These are phyloP conservation scores for Etheostoma spectabile DNA, from an alignment of 2,113 vertebrate species.

Conservation along the genomic window DNA sequence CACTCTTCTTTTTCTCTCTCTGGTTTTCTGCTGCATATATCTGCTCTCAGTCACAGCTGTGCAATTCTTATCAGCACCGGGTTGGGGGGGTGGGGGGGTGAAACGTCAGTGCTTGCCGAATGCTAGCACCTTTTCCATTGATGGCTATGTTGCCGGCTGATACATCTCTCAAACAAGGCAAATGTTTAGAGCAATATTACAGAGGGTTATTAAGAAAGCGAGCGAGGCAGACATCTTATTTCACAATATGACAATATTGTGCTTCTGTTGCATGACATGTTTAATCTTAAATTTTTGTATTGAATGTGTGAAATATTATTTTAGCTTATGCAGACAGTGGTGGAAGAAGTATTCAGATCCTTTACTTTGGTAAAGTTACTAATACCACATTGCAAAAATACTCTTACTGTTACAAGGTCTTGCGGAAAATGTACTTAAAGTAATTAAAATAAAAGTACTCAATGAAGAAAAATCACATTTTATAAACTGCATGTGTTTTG, in stretches of 20 bases:
- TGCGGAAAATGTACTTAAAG: too few species aligned
- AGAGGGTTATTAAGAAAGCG: slow-evolving; percentile 23
- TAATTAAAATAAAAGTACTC: too few species aligned
- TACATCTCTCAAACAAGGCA: slow-evolving; percentile 55
- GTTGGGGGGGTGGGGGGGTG: slow-evolving; percentile 53
- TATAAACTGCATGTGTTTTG: too few species aligned
- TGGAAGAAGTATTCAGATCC: too few species aligned
- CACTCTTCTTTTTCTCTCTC: slow-evolving; percentile 56
- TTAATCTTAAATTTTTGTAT: slow-evolving; percentile 4
- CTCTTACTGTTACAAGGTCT: too few species aligned
- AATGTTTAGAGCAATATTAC: slow-evolving; percentile 55
- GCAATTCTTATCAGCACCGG: slow-evolving; percentile 69
- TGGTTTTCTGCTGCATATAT: slow-evolving; percentile 64
- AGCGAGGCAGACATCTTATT: neutral
- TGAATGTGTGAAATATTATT: slow-evolving; percentile 44
- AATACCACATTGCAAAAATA: too few species aligned
- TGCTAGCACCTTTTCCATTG: slow-evolving; percentile 49
- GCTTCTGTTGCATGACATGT: slow-evolving; percentile 55
- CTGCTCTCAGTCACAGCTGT: slow-evolving; percentile 65
- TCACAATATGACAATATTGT: neutral
- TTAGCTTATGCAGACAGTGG: neutral
- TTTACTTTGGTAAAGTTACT: too few species aligned
- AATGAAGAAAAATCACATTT: too few species aligned
- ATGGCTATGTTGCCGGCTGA: slow-evolving; percentile 49
- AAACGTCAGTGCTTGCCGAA: slow-evolving; percentile 65